phyloP scores from a whole-genome alignment of 2,797 vertebrate species.

The Arctocebus calabarensis region DNA sequence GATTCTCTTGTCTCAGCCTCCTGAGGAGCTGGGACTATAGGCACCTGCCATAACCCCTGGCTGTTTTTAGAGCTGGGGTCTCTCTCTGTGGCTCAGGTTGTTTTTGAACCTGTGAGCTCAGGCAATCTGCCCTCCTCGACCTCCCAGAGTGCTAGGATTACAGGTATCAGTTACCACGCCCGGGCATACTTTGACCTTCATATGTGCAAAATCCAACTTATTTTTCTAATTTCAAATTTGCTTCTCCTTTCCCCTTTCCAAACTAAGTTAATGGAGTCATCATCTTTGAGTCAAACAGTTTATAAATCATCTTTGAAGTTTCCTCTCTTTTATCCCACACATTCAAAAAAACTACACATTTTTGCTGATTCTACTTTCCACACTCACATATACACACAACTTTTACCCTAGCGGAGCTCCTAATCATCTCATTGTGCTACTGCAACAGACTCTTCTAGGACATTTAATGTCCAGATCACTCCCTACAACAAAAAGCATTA shows the following conservation, averaged over 20 bases:
- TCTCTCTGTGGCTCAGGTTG: too few relatives aligned
- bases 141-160: too few relatives aligned
- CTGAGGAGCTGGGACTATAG: too few relatives aligned
- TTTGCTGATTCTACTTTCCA: neutral
- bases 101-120: too few relatives aligned
- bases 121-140: too few relatives aligned
- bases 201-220: neutral
- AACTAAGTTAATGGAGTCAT: constrained; percentile 1
- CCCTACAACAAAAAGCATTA: neutral
- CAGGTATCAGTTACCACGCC: too few relatives aligned
- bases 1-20: too few relatives aligned
- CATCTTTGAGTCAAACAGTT: neutral
- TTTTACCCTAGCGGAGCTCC: neutral
- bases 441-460: neutral
- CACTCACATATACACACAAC: neutral
- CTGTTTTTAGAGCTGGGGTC: too few relatives aligned
- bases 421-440: neutral
- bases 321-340: neutral
- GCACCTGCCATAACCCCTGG: too few relatives aligned
- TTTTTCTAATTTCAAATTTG: constrained; percentile 38
- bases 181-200: neutral
- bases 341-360: neutral
- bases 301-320: neutral
- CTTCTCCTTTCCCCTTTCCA: neutral
- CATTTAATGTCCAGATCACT: neutral